Conservation (phyloP, 2,888 invertebrate species). For the Chorisops tibialis region DNA sequence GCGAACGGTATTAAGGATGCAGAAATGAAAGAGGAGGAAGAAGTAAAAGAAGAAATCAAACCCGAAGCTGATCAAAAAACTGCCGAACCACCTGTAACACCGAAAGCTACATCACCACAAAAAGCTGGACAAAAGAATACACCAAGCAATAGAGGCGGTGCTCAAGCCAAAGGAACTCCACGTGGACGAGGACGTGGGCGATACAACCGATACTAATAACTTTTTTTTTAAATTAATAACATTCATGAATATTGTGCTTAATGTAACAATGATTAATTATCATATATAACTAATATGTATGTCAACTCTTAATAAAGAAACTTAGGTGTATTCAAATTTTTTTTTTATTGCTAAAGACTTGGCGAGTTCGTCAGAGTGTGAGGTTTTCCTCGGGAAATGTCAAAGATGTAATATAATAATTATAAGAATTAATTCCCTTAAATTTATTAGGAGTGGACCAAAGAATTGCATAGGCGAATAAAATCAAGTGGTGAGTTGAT, state of each 20-base stretch:
- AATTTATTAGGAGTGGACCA: no score
- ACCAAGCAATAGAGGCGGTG: constrained; percentile 38
- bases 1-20: constrained; percentile 39
- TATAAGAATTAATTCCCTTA: no score
- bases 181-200: constrained; percentile 50
- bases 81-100: constrained; percentile 52
- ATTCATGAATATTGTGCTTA: constrained; percentile 21
- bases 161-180: constrained; percentile 45
- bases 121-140: constrained; percentile 36
- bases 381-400: no score
- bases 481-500: no score
- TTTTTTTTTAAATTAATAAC: not conserved
- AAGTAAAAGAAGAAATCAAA: constrained; percentile 37
- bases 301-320: constrained; percentile 14
- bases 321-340: constrained; percentile 15
- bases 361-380: no score
- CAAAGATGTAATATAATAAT: no score
- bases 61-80: constrained; percentile 40
- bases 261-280: constrained; percentile 17
- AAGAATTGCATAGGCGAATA: no score
- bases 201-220: constrained; percentile 47
- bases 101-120: constrained; percentile 50
- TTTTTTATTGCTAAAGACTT: no score
- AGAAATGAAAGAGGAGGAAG: constrained; percentile 43
- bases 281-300: constrained; percentile 5